phyloP scores from a whole-genome alignment of 2,113 vertebrate species.

The Synchiropus splendidus region DNA sequence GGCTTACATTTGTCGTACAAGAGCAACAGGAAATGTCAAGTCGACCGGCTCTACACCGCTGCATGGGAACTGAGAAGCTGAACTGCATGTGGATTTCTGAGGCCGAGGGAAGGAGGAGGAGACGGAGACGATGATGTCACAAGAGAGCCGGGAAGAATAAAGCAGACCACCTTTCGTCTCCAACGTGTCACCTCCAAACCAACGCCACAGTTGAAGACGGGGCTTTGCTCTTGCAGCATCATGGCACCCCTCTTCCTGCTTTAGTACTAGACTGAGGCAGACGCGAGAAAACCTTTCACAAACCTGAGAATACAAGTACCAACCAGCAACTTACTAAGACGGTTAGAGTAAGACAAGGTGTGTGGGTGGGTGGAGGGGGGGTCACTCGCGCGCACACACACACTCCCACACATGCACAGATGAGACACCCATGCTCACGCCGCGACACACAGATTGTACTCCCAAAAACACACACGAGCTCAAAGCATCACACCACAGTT shows the following conservation, averaged over 20 bases:
- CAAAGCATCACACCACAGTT: constrained; percentile 50
- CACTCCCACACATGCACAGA: constrained; percentile 7
- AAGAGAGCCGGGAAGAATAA: constrained; percentile 15
- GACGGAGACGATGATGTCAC: constrained; percentile 36
- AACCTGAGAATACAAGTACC: constrained; percentile 68
- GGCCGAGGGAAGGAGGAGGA: constrained; percentile 32
- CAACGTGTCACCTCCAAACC: too few relatives aligned
- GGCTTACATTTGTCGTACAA: constrained; percentile 51
- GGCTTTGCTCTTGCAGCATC: constrained; percentile 18
- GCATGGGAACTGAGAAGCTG: constrained; percentile 43
- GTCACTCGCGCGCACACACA: constrained; percentile 23
- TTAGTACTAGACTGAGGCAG: constrained; percentile 61
- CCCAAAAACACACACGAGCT: constrained; percentile 39
- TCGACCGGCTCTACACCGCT: constrained; percentile 35
- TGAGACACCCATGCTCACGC: constrained; percentile 19
- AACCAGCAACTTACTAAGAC: constrained; percentile 60
- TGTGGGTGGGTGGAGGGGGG: too few relatives aligned
- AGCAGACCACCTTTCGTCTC: background rate
- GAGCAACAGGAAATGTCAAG: constrained; percentile 18
- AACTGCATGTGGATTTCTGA: constrained; percentile 56
- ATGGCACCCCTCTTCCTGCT: constrained; percentile 48
- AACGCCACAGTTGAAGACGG: too few relatives aligned
- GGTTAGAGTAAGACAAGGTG: constrained; percentile 55
- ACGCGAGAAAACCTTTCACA: constrained; percentile 48
- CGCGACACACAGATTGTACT: constrained; percentile 44